phyloP scores from a whole-genome alignment of 1,140 invertebrate species.

The Papilio helenus region DNA sequence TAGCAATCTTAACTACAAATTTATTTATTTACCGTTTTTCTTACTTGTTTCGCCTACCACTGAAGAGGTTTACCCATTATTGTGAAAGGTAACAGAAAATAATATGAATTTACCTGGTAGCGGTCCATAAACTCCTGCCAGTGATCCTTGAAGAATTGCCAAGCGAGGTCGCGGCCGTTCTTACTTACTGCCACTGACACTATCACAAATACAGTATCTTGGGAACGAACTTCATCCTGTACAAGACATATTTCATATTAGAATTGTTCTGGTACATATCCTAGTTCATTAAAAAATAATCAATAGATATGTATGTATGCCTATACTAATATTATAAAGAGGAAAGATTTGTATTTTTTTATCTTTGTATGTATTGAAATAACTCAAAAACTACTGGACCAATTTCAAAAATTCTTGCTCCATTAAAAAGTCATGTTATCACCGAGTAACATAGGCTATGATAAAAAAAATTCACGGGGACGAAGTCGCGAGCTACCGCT shows the following conservation, averaged over 20 bases:
- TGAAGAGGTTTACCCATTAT: neutral
- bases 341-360: no score
- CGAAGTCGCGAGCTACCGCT: no score
- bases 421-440: no score
- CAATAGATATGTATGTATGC: no score
- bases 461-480: no score
- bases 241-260: slow-evolving; percentile 28
- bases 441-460: no score
- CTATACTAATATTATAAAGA: no score
- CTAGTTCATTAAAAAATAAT: neutral
- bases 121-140: slow-evolving; percentile 88
- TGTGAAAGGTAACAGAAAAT: neutral
- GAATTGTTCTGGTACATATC: neutral
- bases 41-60: neutral
- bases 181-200: slow-evolving; percentile 91
- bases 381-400: no score
- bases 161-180: slow-evolving; percentile 92
- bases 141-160: slow-evolving; percentile 96
- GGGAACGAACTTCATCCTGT: slow-evolving; percentile 94
- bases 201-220: slow-evolving; percentile 95
- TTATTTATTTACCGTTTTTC: no score
- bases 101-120: slow-evolving; percentile 85
- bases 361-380: no score
- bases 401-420: no score
- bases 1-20: no score